These are phyloP conservation scores for Borostomias antarcticus DNA, from an alignment of 2,797 vertebrate genomes.

Conservation along the genomic window DNA sequence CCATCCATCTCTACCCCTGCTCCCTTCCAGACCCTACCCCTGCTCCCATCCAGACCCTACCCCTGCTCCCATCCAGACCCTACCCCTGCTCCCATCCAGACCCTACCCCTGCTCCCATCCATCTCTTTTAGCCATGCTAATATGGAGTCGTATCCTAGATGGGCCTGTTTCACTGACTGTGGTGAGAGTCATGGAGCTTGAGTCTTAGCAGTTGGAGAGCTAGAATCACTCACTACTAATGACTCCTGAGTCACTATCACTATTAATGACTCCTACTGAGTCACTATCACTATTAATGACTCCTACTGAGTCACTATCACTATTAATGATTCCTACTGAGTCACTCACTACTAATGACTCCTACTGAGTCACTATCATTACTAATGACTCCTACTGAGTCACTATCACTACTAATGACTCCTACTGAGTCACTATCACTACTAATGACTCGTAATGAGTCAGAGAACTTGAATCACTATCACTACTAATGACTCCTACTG, in stretches of 20 bases:
- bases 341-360: neutral
- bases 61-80: neutral
- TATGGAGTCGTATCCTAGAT: neutral
- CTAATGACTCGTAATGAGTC: slow-evolving; percentile 1
- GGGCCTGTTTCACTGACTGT: too few relatives aligned
- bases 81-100: too few relatives aligned
- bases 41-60: neutral
- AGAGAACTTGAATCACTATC: too few relatives aligned
- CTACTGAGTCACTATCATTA: too few relatives aligned
- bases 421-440: too few relatives aligned
- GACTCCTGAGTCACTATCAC: slow-evolving; percentile 2
- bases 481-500: too few relatives aligned
- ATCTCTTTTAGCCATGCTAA: neutral
- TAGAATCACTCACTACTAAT: neutral
- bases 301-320: too few relatives aligned
- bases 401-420: neutral
- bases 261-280: too few relatives aligned
- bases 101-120: neutral
- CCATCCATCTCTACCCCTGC: neutral
- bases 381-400: too few relatives aligned
- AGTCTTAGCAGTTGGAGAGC: neutral
- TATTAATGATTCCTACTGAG: too few relatives aligned
- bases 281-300: too few relatives aligned
- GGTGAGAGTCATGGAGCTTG: neutral
- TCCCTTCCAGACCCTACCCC: neutral